Evolutionary conservation across 2,113 vertebrate species (phyloP), one percentile per base, ranked within the genome.

Genomic region (Corvus moneduloides): DNA sequence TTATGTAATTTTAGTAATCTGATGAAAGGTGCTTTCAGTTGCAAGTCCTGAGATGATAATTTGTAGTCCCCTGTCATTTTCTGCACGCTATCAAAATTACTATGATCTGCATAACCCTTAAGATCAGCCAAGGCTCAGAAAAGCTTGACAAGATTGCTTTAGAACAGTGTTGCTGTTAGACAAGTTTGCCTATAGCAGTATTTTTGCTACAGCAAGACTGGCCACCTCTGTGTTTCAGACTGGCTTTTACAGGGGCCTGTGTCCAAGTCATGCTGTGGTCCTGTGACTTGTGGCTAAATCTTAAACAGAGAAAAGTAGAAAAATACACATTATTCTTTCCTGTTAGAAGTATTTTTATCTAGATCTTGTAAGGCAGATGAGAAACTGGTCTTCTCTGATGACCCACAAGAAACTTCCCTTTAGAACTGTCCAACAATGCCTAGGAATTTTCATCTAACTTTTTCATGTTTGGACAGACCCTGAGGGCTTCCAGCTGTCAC

Each of bases 21-120:
- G 77, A n/a, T 84, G 89, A 93, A 92, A 95, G 80, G 19, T 84
- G 19, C 66, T 89, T 89, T 95, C 84, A 81, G 1, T 43, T 89
- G 41, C 44, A 84, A 66, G 41, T 41, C 76, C 84, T 44, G 66
- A 75, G 62, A 87, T 4, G 2, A 72, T 41, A 56, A 56, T 61
- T 89, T 87, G 41, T 87, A 48, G 74, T 68, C 77, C n/a, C 41
- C 32, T 81, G 62, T 82, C 23, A 66, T 84, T 77, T 78, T 16
- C 64, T 89, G 66, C 56, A 20, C 33, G 24, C 21, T 79, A 13
- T 73, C 83, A 75, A 79, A 89, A 73, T 87, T 1, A 18, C 32
- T 49, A 0, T 89, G 61, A 27, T 72, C 66, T 76, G 32, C 37
- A 22, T 52, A 72, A 49, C 24, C 35, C 52, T 84, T 32, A 55